Base-by-base conservation (phyloP, 2,113 vertebrate species). In the Conger conger region DNA sequence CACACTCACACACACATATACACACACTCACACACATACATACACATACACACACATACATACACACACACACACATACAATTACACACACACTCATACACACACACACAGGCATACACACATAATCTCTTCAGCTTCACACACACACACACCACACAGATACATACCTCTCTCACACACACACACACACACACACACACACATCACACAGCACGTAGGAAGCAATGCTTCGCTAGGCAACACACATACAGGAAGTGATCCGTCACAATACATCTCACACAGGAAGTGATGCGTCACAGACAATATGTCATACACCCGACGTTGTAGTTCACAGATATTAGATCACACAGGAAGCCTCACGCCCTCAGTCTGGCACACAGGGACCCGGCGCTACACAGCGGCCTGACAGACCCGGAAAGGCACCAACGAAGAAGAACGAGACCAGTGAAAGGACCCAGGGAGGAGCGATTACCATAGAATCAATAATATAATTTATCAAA, bases 31-130 rank as follows among this genome's bases (percentile, higher is more conserved):
- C 42, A 82, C 82, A 84, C 82, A 81, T 57, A 82, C 81, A 82
- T 82, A 84, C 82, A 79, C 84, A 35, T 82, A 76, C 20, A 86
- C 40, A 83, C n/a, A 83, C n/a, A 76, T 40, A 45, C 42, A 83
- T 38, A 77, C 82, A 83, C 73, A 83, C 23, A 76, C 57, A 73
- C 33, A 83, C 0, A 53, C 38, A n/a, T 38, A 40, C 82, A 23
- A 18, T 20, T 60, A 7, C 17, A 9, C 73, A 77, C 2, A 45
- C 30, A 42, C 82, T 45, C 37, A 76, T 60, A 45, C 27, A 45
- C 63, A 76, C 68, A 20, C 42, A 83, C 38, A 53, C 82, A 83
- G 37, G n/a, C 35, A 76, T 35, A 54, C 30, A 76, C 82, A 53
- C 63, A 79, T 0, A 3, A 15, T 42, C 35, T n/a, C n/a, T n/a